phyloP scores from a whole-genome alignment of 2,797 vertebrate species.

The Gallirallus australis region DNA sequence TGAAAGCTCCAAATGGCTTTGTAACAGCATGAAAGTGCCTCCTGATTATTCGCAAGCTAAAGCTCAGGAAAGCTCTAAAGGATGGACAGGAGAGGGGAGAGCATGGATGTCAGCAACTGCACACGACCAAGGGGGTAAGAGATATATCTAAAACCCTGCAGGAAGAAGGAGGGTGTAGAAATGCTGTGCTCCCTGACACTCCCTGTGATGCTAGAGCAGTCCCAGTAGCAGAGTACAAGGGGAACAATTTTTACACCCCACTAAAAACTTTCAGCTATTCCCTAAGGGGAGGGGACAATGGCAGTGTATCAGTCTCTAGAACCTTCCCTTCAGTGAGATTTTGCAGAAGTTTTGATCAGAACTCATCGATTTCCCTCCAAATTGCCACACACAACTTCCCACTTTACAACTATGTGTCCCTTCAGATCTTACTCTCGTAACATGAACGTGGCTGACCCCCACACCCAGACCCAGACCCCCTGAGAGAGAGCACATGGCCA shows the following conservation, averaged over 20 bases:
- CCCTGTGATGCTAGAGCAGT: not conserved
- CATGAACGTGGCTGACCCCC: not conserved
- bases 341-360: not conserved
- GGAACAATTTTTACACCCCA: accelerated
- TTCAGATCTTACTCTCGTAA: not conserved
- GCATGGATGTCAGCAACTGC: not conserved
- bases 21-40: constrained; percentile 21
- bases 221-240: not conserved
- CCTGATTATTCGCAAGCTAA: not conserved
- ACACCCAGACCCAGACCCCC: not conserved
- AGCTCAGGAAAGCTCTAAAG: not conserved
- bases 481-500: accelerated
- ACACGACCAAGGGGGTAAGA: not conserved
- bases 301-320: not conserved
- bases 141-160: not conserved
- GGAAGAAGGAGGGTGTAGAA: not conserved
- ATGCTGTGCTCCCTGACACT: not conserved
- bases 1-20: constrained; percentile 42
- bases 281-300: no score
- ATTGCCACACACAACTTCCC: not conserved
- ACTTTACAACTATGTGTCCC: not conserved
- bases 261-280: not conserved
- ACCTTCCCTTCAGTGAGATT: not conserved
- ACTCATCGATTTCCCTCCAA: not conserved
- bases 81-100: not conserved